Conservation (phyloP, 2,113 vertebrate genomes). For the Carassius auratus region DNA sequence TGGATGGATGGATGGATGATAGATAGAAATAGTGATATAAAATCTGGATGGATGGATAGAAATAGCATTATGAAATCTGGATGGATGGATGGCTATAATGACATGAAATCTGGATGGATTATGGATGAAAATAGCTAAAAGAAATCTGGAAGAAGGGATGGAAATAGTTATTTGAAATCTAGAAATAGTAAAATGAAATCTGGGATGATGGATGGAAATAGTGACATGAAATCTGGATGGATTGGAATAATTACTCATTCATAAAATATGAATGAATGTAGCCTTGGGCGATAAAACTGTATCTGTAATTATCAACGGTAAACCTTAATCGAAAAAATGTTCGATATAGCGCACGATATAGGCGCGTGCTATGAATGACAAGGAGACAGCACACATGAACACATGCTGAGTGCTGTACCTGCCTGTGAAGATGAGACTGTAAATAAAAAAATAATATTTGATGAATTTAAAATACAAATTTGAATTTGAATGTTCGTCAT, state of each 20-base stretch:
- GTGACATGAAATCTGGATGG: neutral
- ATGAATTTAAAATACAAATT: too few species aligned
- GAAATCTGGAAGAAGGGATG: neutral
- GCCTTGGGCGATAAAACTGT: too few species aligned
- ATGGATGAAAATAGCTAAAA: neutral
- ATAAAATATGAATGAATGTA: neutral
- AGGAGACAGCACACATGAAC: too few species aligned
- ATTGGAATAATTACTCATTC: neutral
- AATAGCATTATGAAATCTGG: neutral
- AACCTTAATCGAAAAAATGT: too few species aligned
- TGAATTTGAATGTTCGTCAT: too few species aligned
- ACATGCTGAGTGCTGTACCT: too few species aligned
- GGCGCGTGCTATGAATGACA: too few species aligned
- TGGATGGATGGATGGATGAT: neutral
- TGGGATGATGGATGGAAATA: neutral
- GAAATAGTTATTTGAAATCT: neutral
- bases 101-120: neutral
- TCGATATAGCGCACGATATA: too few species aligned
- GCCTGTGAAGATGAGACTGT: too few species aligned
- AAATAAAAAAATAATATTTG: too few species aligned
- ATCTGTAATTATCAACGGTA: too few species aligned
- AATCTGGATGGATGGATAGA: neutral
- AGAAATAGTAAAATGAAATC: neutral
- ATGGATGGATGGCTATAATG: neutral
- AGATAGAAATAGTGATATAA: neutral